phyloP scores from a whole-genome alignment of 2,888 invertebrate species.

The Ceratothoa steindachneri region DNA sequence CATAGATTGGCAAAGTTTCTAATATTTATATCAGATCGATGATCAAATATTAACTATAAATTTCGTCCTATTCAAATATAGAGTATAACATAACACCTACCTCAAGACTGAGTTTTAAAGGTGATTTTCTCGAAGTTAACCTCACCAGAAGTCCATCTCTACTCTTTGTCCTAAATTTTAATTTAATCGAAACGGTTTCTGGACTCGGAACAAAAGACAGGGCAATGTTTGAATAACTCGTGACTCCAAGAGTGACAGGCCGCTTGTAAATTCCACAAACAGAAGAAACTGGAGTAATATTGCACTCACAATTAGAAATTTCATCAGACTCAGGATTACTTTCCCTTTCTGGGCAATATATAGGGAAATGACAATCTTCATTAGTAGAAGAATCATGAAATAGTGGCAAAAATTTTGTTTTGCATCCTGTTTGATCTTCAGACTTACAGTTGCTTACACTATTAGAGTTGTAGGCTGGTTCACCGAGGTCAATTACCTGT shows the following conservation, averaged over 20 bases:
- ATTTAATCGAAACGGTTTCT: constrained; percentile 3
- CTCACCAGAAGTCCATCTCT: neutral
- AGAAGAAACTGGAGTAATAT: constrained; percentile 7
- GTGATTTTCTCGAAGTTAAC: neutral
- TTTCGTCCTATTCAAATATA: too few species aligned
- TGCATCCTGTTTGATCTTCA: constrained; percentile 10
- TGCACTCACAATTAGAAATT: constrained; percentile 17
- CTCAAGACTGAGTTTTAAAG: neutral
- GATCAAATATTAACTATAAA: too few species aligned
- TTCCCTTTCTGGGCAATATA: neutral
- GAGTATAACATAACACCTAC: too few species aligned
- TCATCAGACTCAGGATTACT: constrained; percentile 15
- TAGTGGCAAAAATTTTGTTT: neutral
- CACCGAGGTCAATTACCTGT: constrained; percentile 32
- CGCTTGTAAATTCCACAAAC: constrained; percentile 23
- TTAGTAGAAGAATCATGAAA: neutral
- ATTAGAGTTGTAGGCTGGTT: constrained; percentile 20
- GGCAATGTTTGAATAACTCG: constrained; percentile 22
- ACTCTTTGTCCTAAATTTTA: constrained; percentile 14
- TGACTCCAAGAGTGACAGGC: constrained; percentile 14
- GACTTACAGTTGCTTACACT: constrained; percentile 12
- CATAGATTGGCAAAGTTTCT: too few species aligned
- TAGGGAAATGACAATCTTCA: neutral
- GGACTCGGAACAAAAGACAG: constrained; percentile 21
- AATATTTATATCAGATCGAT: too few species aligned